Conservation (phyloP, 2,113 vertebrate genomes). For the Platanista minor region DNA sequence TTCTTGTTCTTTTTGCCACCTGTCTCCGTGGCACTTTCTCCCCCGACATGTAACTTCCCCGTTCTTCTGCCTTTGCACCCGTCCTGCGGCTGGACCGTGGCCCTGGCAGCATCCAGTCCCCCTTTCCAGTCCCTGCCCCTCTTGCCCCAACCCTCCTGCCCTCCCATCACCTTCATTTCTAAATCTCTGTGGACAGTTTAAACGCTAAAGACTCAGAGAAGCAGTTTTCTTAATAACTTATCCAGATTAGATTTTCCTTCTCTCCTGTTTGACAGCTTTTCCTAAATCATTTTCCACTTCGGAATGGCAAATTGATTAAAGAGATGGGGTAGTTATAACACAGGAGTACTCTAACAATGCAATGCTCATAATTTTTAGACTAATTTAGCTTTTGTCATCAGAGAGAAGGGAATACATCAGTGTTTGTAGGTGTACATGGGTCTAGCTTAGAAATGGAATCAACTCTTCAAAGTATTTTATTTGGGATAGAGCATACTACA, state of each 20-base stretch:
- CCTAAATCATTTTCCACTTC: constrained; percentile 48
- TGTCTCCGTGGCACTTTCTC: constrained; percentile 1
- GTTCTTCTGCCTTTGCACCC: not conserved
- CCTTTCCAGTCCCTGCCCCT: fast-evolving
- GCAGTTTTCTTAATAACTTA: constrained; percentile 9
- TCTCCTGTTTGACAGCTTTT: constrained; percentile 37
- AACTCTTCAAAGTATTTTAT: constrained; percentile 10
- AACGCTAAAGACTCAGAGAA: not conserved
- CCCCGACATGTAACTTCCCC: not conserved
- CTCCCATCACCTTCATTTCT: not conserved
- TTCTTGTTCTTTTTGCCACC: constrained; percentile 9
- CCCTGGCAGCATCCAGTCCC: fast-evolving
- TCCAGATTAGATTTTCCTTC: constrained; percentile 34
- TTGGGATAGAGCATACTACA: not conserved
- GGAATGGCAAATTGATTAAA: constrained; percentile 50
- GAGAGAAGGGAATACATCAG: constrained; percentile 27
- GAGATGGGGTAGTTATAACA: not conserved
- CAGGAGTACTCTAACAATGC: not conserved
- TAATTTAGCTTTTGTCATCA: constrained; percentile 50
- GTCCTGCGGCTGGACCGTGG: not conserved
- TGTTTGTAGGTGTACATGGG: not conserved
- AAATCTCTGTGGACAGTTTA: not conserved
- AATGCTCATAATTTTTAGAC: constrained; percentile 38
- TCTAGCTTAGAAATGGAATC: not conserved
- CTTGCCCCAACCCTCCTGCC: fast-evolving